Conservation (phyloP, 2,797 vertebrate species). For the Arrhamphus sclerolepis region DNA sequence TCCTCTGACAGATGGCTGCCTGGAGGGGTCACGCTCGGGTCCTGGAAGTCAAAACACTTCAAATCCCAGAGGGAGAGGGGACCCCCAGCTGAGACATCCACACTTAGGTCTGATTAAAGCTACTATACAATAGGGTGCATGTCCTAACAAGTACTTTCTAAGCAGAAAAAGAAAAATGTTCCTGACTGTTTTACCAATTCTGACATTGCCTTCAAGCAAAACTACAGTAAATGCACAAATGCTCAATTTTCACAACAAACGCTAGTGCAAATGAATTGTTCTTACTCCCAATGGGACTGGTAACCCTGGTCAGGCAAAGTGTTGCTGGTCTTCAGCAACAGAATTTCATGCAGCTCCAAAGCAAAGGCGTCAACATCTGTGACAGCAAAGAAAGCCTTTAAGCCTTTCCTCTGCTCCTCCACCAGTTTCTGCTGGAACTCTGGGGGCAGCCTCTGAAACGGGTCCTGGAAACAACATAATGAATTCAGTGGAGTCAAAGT, state of each 20-base stretch:
- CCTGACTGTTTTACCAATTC: slow-evolving; percentile 21
- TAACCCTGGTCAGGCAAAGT: slow-evolving; percentile 43
- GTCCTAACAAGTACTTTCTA: slow-evolving; percentile 1
- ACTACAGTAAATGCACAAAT: slow-evolving; percentile 27
- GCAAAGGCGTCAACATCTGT: slow-evolving; percentile 71
- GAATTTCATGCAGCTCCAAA: slow-evolving; percentile 81
- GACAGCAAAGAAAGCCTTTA: slow-evolving; percentile 68
- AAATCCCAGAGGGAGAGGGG: slow-evolving; percentile 45
- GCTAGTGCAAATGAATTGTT: slow-evolving; percentile 1
- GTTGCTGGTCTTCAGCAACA: slow-evolving; percentile 74
- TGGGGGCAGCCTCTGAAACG: slow-evolving; percentile 63
- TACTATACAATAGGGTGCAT: slow-evolving; percentile 48
- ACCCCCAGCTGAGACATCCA: slow-evolving; percentile 41
- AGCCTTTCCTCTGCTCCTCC: slow-evolving; percentile 36
- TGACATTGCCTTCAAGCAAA: slow-evolving; percentile 4
- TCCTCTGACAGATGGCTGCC: slow-evolving; percentile 77
- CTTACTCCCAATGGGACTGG: slow-evolving; percentile 77
- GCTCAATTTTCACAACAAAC: slow-evolving; percentile 15
- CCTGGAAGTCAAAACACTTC: slow-evolving; percentile 65
- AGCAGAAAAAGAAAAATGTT: not conserved
- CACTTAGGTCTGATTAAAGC: slow-evolving; percentile 66
- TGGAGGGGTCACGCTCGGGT: slow-evolving; percentile 66
- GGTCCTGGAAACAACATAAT: slow-evolving; percentile 62
- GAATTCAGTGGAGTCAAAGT: not conserved
- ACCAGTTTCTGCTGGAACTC: slow-evolving; percentile 64